Evolutionary conservation across 1,140 invertebrate species (phyloP).

Genomic region (Heliothis virescens): DNA sequence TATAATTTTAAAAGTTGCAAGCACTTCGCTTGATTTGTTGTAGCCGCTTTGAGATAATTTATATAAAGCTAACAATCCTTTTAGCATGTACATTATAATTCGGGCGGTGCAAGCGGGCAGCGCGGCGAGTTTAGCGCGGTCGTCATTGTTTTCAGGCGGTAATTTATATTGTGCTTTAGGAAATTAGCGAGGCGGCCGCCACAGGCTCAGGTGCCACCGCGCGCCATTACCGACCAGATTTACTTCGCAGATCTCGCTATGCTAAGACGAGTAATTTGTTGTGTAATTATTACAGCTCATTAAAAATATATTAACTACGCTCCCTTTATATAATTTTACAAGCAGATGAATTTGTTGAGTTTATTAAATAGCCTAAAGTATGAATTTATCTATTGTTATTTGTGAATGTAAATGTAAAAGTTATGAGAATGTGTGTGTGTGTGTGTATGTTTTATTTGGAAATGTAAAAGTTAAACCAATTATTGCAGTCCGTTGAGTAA

Average conservation of each 20-base stretch:
- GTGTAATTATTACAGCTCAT: slow-evolving; percentile 62
- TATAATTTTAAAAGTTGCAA: slow-evolving; percentile 18
- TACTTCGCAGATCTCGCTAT: slow-evolving; percentile 59
- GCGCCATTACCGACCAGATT: slow-evolving; percentile 77
- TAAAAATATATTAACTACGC: slow-evolving; percentile 63
- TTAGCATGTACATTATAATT: slow-evolving; percentile 71
- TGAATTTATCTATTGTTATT: background rate
- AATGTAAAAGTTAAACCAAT: slow-evolving; percentile 43
- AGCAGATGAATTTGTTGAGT: slow-evolving; percentile 6
- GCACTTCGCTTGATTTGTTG: slow-evolving; percentile 48
- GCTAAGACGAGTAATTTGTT: slow-evolving; percentile 63
- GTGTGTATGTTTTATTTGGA: slow-evolving; percentile 18
- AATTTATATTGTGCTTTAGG: slow-evolving; percentile 79
- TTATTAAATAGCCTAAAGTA: slow-evolving; percentile 2
- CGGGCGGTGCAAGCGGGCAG: slow-evolving; percentile 52
- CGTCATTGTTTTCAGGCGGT: slow-evolving; percentile 76
- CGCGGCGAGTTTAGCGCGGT: slow-evolving; percentile 54
- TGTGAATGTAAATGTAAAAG: background rate
- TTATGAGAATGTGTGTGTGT: too few species aligned
- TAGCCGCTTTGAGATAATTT: slow-evolving; percentile 62
- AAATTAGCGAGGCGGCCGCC: slow-evolving; percentile 73
- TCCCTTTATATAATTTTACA: slow-evolving; percentile 37
- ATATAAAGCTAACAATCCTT: slow-evolving; percentile 66
- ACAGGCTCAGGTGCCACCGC: slow-evolving; percentile 74
- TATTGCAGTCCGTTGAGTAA: slow-evolving; percentile 44